phyloP scores from a whole-genome alignment of 2,113 vertebrate genomes.

The Oncorhynchus tshawytscha region DNA sequence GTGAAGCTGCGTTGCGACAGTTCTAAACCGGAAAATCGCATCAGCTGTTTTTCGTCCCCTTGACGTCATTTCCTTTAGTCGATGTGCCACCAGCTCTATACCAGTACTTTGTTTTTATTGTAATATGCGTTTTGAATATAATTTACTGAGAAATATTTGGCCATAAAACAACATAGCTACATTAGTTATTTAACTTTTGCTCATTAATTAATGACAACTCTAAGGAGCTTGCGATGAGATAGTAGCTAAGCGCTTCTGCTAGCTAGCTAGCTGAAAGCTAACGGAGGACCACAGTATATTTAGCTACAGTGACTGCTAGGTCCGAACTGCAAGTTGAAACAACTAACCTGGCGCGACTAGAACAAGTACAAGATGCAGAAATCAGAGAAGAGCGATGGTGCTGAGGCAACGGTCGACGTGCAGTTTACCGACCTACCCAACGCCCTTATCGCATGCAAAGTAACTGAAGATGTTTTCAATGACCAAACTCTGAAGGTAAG shows the following conservation, averaged over 20 bases:
- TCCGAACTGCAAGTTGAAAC: no score
- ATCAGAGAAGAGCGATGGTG: conserved; percentile 47
- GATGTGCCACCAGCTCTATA: background rate
- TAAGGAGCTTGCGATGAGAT: background rate
- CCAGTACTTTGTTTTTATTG: background rate
- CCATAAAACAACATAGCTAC: background rate
- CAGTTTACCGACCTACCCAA: conserved; percentile 83
- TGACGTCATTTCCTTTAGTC: conserved; percentile 50
- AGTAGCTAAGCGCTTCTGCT: background rate
- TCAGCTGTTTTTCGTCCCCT: conserved; percentile 13
- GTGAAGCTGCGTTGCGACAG: conserved; percentile 2
- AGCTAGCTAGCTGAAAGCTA: background rate
- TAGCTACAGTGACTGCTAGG: background rate
- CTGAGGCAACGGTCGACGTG: conserved; percentile 80
- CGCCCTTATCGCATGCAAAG: conserved; percentile 86
- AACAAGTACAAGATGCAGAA: conserved; percentile 57
- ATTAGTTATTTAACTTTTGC: background rate
- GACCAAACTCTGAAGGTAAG: conserved; percentile 84
- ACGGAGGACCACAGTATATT: background rate
- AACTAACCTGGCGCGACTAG: background rate
- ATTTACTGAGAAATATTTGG: background rate
- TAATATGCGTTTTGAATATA: background rate
- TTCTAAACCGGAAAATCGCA: conserved; percentile 32
- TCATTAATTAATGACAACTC: background rate
- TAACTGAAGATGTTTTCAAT: conserved; percentile 81